phyloP scores from a whole-genome alignment of 1,140 invertebrate genomes.

The Delia radicum region DNA sequence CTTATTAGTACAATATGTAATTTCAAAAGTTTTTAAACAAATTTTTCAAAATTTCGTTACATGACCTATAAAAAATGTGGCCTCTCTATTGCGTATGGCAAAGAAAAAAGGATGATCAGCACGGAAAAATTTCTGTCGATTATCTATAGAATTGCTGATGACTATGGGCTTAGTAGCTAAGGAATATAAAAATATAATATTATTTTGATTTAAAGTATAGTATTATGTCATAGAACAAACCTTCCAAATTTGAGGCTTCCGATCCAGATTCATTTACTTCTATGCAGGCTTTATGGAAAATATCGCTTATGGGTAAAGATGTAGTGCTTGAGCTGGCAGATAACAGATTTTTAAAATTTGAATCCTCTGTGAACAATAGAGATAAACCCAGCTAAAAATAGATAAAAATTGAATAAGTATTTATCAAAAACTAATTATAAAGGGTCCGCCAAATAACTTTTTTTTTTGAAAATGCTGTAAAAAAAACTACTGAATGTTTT shows the following conservation, averaged over 20 bases:
- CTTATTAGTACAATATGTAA: background rate
- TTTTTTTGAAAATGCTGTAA: too few relatives aligned
- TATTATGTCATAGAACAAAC: slow-evolving; percentile 17
- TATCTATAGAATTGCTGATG: slow-evolving; percentile 44
- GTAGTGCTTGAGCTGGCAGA: background rate
- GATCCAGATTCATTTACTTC: slow-evolving; percentile 47
- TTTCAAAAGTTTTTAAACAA: background rate
- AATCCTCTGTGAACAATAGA: slow-evolving; percentile 37
- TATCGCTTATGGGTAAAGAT: slow-evolving; percentile 38
- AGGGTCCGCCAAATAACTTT: too few relatives aligned
- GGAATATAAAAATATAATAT: background rate
- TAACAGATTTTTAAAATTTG: slow-evolving; percentile 49
- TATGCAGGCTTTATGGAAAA: slow-evolving; percentile 44
- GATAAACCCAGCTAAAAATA: slow-evolving; percentile 36
- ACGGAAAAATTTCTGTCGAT: slow-evolving; percentile 49
- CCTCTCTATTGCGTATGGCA: slow-evolving; percentile 44
- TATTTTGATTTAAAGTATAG: background rate
- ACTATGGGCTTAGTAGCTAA: slow-evolving; percentile 50
- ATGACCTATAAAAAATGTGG: slow-evolving; percentile 46
- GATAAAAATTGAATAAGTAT: too few relatives aligned
- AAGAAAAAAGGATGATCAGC: slow-evolving; percentile 54
- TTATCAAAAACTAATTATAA: too few relatives aligned
- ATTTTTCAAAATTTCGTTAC: slow-evolving; percentile 39
- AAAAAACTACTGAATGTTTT: too few relatives aligned
- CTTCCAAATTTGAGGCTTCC: slow-evolving; percentile 20